Conservation (phyloP, 23 tunicate species). For the Halocynthia roretzi region DNA sequence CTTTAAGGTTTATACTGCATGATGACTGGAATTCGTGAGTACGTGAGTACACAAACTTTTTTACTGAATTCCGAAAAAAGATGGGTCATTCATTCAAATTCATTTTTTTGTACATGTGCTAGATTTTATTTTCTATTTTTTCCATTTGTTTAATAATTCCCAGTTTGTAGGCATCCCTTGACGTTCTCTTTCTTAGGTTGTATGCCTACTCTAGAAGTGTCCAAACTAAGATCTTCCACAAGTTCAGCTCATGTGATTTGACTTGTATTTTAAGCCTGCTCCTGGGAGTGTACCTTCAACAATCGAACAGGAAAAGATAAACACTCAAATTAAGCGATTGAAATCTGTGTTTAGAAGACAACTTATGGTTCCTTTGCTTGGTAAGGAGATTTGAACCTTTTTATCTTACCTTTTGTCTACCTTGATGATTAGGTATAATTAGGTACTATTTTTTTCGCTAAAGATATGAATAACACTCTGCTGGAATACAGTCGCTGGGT, state of each 20-base stretch:
- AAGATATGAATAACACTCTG: slow-evolving; percentile 76
- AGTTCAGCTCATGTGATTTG: too few species aligned
- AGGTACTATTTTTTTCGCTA: background rate
- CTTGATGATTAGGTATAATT: background rate
- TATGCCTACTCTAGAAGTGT: too few species aligned
- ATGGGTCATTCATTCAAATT: too few species aligned
- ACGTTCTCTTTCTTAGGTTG: too few species aligned
- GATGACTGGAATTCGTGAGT: background rate
- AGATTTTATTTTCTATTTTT: too few species aligned
- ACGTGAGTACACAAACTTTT: too few species aligned
- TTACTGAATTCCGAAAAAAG: background rate
- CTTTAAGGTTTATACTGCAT: background rate
- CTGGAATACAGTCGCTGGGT: slow-evolving; percentile 65
- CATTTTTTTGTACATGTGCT: too few species aligned
- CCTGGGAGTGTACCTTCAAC: slow-evolving; percentile 67
- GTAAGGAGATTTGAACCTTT: slow-evolving; percentile 12
- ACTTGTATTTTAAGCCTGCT: slow-evolving; percentile 32
- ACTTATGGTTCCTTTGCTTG: slow-evolving; percentile 64
- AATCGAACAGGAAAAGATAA: slow-evolving; percentile 40
- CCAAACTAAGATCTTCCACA: too few species aligned
- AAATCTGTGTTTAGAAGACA: slow-evolving; percentile 47
- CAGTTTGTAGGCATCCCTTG: too few species aligned
- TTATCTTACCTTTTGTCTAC: background rate
- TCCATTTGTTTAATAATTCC: too few species aligned
- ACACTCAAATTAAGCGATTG: slow-evolving; percentile 38